Evolutionary conservation across 1,140 invertebrate genomes (phyloP), one percentile per base, ranked within the genome.

Genomic region (Dermatophagoides farinae): DNA sequence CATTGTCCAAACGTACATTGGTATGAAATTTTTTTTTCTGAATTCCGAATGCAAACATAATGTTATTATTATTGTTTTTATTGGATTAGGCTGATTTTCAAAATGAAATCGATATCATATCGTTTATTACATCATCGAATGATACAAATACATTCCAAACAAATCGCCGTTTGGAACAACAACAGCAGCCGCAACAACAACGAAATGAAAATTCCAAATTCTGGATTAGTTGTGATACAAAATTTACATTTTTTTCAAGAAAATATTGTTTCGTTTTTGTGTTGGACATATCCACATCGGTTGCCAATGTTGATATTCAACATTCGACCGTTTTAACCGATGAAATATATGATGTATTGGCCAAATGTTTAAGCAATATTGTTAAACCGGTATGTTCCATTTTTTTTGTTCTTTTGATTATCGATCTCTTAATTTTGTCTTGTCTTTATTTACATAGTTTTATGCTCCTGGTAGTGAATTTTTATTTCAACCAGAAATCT

Each of bases 201-300:
- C 31, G 8, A 31, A 31, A 31, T 31, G 31, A 31, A 31, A 31
- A 31, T 31, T 31, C 2, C 31, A 31, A 31, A 31, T 82, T 78
- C 66, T 61, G 77, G 73, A 71, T 75, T 74, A 64, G 77, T 68
- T 57, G 78, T 70, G 66, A 71, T 18, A 77, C 77, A 20, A 68
- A 67, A 25, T 70, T 78, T 11, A 75, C 71, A 39, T 78, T 77
- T 67, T 68, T 79, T 9, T 72, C 77, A 0, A 71, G 70, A 40
- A 77, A 77, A 60, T 85, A 86, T 68, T 71, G 80, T 61, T 76
- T 85, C 62, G 82, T 82, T 23, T 85, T 83, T 71, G 82, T 83
- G 67, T 72, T 88, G 53, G 85, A 88, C 71, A 75, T 88, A 63
- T 86, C 84, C 72, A 83, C 85, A 20, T 87, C 85, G 4, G 74